Evolutionary conservation across 2,888 invertebrate species (phyloP).

Genomic region (Microplitis manilae): DNA sequence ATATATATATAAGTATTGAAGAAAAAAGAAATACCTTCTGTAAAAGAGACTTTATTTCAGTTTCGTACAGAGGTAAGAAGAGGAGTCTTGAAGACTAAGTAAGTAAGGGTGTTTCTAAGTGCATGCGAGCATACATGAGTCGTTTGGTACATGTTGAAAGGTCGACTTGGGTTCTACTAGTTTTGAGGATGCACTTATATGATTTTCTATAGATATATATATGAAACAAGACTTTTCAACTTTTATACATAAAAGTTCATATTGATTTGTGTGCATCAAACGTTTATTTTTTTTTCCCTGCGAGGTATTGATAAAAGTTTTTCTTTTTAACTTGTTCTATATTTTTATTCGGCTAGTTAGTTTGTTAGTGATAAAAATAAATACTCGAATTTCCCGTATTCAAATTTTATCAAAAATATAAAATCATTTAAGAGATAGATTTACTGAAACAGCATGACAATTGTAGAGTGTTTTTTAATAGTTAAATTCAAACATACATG

Average conservation of each 20-base stretch:
- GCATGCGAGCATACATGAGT: constrained; percentile 43
- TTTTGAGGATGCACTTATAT: constrained; percentile 26
- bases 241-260: constrained; percentile 32
- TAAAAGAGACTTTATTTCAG: constrained; percentile 18
- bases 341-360: neutral
- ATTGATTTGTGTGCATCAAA: neutral
- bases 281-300: neutral
- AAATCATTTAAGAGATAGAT: neutral
- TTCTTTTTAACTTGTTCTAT: neutral
- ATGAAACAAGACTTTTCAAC: constrained; percentile 40
- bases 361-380: neutral
- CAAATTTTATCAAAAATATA: neutral
- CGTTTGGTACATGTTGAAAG: constrained; percentile 51
- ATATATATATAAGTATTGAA: neutral
- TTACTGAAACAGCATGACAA: neutral
- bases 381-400: neutral
- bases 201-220: constrained; percentile 9
- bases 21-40: neutral
- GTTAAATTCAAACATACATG: neutral
- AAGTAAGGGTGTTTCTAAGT: constrained; percentile 36
- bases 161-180: constrained; percentile 17
- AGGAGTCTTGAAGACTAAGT: constrained; percentile 38
- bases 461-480: neutral
- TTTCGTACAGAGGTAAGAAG: constrained; percentile 12
- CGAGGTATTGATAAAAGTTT: neutral